Base-by-base conservation (phyloP, 1,140 invertebrate species). In the Heliconius eleuchia region DNA sequence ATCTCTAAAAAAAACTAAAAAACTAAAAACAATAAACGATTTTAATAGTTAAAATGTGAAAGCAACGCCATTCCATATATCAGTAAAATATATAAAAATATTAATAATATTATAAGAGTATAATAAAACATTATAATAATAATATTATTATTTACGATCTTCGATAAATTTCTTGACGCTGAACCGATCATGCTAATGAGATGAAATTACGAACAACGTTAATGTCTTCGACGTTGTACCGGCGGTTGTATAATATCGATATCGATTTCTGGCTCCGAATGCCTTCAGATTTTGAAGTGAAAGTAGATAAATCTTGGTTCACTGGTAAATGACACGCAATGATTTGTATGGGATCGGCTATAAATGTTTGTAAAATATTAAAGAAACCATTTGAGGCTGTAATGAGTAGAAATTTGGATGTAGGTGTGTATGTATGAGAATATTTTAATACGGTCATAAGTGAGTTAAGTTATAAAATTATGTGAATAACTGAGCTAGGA, bases 241-340 rank as follows among this genome's bases (percentile, higher is more conserved):
- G 30, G 11, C 11, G 11, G 57, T 80, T 80, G 76, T 74, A 80
- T 80, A 80, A 80, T 46, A 16, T 46, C 13, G 13, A 46, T 46
- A 46, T 77, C 79, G 76, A 77, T 80, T 77, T 80, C 79, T 77
- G 74, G 71, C 77, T 66, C 50, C 79, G 74, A 77, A 71, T 75
- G 75, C 60, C 60, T 75, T 80, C 75, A 74, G 79, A 77, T 77
- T 80, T 80, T 74, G 34, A 72, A 76, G 79, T 77, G 79, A 80
- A 80, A 80, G 79, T 76, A 39, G 60, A 50, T 52, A 76, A 76
- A 77, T 66, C 71, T 80, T 39, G 75, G 60, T 77, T 77, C 79
- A 80, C 77, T 80, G 75, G 72, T 60, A 39, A 70, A 74, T 74
- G 66, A 76, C 79, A 80, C 76, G 79, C 79, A 71, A 80, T 73